phyloP scores from a whole-genome alignment of 2,113 vertebrate species.

The Regulus satrapa region DNA sequence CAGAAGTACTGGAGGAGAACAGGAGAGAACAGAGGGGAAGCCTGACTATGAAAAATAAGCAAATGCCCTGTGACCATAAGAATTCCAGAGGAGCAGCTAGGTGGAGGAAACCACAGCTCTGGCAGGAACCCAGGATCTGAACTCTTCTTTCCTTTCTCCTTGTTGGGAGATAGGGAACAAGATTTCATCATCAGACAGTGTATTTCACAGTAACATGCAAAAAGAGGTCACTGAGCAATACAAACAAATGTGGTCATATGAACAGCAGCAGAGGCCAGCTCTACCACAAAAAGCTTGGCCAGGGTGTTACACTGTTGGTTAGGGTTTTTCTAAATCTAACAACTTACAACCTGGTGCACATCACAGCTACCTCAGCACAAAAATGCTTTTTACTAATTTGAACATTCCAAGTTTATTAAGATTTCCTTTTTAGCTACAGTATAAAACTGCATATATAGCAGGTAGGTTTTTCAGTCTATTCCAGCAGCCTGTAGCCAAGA shows the following conservation, averaged over 20 bases:
- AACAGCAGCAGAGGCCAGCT: background rate
- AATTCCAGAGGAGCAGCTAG: background rate
- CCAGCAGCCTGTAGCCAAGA: background rate
- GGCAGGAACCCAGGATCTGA: background rate
- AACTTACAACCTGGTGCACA: background rate
- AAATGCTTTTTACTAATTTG: background rate
- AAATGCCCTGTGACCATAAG: accelerated
- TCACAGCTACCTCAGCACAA: background rate
- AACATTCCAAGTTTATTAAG: background rate
- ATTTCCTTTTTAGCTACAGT: background rate
- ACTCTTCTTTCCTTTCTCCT: background rate
- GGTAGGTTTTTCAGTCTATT: background rate
- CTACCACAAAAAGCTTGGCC: background rate
- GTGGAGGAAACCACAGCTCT: background rate
- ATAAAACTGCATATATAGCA: background rate
- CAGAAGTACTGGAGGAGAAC: background rate
- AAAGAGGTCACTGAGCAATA: background rate
- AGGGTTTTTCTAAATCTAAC: background rate
- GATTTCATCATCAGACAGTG: background rate
- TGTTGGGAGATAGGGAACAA: background rate
- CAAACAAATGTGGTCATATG: background rate
- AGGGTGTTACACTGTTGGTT: background rate
- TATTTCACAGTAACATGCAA: background rate
- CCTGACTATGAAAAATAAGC: accelerated
- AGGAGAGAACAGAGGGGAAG: background rate